These are phyloP conservation scores for Lithobates sylvaticus DNA, from an alignment of 2,797 vertebrate genomes.

Conservation along the genomic window DNA sequence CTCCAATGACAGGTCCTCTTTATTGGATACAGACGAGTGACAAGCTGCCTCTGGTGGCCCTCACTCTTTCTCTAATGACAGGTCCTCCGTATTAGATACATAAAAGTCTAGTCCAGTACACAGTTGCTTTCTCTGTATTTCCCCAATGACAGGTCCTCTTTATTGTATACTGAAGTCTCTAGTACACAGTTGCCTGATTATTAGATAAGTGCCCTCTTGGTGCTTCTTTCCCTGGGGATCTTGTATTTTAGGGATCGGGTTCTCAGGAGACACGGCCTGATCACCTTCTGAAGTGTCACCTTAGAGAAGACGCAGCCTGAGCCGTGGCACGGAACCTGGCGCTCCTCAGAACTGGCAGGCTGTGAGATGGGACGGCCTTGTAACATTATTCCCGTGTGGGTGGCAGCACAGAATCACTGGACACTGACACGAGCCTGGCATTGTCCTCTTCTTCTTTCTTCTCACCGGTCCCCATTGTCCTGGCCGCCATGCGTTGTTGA, in stretches of 20 bases:
- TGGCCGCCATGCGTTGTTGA: background rate
- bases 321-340: background rate
- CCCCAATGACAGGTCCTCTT: background rate
- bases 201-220: background rate
- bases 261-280: background rate
- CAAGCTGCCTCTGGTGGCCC: too few relatives aligned
- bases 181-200: background rate
- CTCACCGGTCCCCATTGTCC: background rate
- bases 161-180: background rate
- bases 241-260: background rate
- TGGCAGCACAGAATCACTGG: background rate
- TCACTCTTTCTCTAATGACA: too few relatives aligned
- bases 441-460: background rate
- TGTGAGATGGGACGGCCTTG: background rate
- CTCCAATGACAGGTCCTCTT: background rate
- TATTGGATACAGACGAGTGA: too few relatives aligned
- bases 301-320: background rate
- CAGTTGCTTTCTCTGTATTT: too few relatives aligned
- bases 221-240: too few relatives aligned
- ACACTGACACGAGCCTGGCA: slow-evolving; percentile 1
- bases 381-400: slow-evolving; percentile 2
- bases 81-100: background rate
- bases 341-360: background rate
- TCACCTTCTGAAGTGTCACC: background rate
- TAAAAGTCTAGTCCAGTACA: too few relatives aligned